Evolutionary conservation across 2,888 invertebrate species (phyloP), one percentile per base, ranked within the genome.

Genomic region (Arctia plantaginis): DNA sequence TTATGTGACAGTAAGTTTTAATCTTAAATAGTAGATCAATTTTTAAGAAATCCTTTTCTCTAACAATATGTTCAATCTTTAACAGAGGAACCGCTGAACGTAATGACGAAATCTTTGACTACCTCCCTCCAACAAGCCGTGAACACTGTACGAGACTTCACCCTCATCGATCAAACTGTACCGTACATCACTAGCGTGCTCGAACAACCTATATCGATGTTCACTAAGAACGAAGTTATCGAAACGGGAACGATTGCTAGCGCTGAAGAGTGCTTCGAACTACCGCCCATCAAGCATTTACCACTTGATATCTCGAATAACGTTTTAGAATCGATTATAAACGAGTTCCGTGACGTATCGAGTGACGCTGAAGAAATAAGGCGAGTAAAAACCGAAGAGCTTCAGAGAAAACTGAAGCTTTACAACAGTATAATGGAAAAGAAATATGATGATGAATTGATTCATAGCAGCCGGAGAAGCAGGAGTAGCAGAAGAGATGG

Each of bases 211-310:
- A 91, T 93, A 72, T 88, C 94, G 18, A 87, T 93, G 77, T 90
- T 94, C 86, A 91, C 93, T 0, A 90, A 90, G 59, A 90, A 91
- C 87, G 94, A 93, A 73, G 78, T 83, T 44, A 83, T 88, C 80
- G 96, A 90, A 81, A 90, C 89, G 20, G 92, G 90, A 27, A 86
- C 93, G 0, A 96, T 90, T 47, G 84, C 89, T 20, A 96, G 96
- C 85, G 98, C 97, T 0, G 98, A 98, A 87, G 98, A 98, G 90
- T 98, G 98, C 79, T 96, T 97, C 86, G 98, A 98, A 91, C 89
- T 97, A 69, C 97, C 97, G 6, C 96, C 97, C 0, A 94, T 97
- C 18, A 96, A 96, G 82, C 91, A 93, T 8, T 88, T 96, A 0
- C 94, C 96, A 0, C 82, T 88, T 3, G 96, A 96, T 83, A 90